Evolutionary conservation across 64 coral and sea anemone species (phyloP).

Genomic region (Actinia equina): DNA sequence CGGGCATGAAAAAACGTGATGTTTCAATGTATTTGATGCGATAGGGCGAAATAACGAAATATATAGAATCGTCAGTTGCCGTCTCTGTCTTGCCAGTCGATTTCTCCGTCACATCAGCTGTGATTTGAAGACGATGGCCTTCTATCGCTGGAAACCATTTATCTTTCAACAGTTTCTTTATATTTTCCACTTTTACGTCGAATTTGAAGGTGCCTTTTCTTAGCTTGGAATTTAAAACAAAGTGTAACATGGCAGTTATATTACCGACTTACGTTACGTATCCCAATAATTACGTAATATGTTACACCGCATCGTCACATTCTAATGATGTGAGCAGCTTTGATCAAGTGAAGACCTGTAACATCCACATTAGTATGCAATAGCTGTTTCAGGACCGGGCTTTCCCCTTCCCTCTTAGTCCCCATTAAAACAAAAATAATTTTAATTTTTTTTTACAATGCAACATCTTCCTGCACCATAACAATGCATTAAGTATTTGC

Average conservation of each 20-base stretch:
- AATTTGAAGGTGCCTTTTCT: background rate
- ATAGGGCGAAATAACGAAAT: slow-evolving; percentile 67
- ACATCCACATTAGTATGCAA: too few species aligned
- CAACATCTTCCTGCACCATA: too few species aligned
- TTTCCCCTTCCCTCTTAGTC: too few species aligned
- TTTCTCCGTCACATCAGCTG: slow-evolving; percentile 71
- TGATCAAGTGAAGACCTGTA: too few species aligned
- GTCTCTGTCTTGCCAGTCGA: slow-evolving; percentile 63
- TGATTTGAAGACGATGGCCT: slow-evolving; percentile 44
- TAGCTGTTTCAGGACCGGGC: too few species aligned
- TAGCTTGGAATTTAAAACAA: background rate
- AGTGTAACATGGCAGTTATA: background rate
- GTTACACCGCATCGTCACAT: too few species aligned
- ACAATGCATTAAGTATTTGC: too few species aligned
- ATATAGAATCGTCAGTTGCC: slow-evolving; percentile 59
- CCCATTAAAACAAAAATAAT: too few species aligned
- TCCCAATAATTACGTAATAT: too few species aligned
- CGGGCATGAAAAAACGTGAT: slow-evolving; percentile 76
- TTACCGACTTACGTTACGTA: too few species aligned
- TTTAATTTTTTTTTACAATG: too few species aligned
- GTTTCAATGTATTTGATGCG: slow-evolving; percentile 63
- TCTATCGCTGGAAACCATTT: slow-evolving; percentile 19
- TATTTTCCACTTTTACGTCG: background rate
- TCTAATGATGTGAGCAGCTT: too few species aligned
- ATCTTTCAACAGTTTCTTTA: background rate